Base-by-base conservation (phyloP, 1,140 invertebrate species). In the Lysiphlebus fabarum region DNA sequence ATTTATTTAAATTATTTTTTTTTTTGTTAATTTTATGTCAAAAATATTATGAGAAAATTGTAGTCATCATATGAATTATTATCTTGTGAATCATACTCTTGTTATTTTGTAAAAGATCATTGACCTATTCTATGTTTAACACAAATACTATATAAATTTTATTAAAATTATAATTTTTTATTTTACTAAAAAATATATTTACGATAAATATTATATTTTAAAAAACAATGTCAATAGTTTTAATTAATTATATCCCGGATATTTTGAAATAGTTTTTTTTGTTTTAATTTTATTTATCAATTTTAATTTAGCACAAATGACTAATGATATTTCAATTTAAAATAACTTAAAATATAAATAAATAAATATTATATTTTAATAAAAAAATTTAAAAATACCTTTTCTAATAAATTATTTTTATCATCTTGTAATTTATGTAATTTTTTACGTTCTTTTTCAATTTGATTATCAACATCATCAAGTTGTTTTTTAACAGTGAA, bases 321-420 rank as follows among this genome's bases (percentile, higher is more conserved):
- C 14, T 7, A 7, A 53, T 53, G 6, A 42, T 26, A 8, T 8
- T 6, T 49, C 47, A 51, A 51, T 38, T 7, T n/a, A 11, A 45
- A 14, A 45, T 5, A 7, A 1, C 33, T 9, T 17, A 38, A 37
- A 38, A 53, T 10, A 53, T 42, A 14, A 10, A 26, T 26, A 26
- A 26, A 56, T 40, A 37, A 49, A 34, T 47, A 34, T 44, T 17
- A n/a, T n/a, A n/a, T n/a, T n/a, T n/a, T 56, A 34, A 37, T 53
- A 57, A 34, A 11, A 42, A 10, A 34, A 8, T 40, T 38, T 51
- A 53, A 14, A 36, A 41, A 34, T 57, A 78, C 79, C 77, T 80
- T 81, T n/a, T 79, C 72, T 2, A 74, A 40, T 0, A 82, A 69
- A 33, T 73, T 64, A 56, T 69, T 76, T 38, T 79, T 79, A 11